A percentile compares a stretch with the other conserved stretches of the same genome.
phyloP scores from a whole-genome alignment of 2,888 invertebrate genomes.

The Apantesis nais region DNA sequence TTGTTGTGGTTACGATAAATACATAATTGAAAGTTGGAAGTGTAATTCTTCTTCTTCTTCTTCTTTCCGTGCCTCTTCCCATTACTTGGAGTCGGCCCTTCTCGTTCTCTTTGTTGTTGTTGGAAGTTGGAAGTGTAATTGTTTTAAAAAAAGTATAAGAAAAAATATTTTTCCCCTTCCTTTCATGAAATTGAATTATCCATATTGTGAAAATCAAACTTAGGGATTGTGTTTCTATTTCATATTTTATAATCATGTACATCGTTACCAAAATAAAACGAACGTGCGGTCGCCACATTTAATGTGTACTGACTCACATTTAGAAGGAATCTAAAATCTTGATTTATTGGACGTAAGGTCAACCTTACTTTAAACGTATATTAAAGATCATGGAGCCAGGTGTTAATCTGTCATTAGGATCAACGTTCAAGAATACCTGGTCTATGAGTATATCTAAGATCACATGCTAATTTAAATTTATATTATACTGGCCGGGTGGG shows the following conservation, averaged over 20 bases:
- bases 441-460: conserved; percentile 27
- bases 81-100: too few relatives aligned
- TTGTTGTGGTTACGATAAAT: not conserved
- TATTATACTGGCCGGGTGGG: conserved; percentile 32
- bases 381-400: conserved; percentile 39
- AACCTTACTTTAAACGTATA: conserved; percentile 21
- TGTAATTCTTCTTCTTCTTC: too few relatives aligned
- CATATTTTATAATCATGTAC: not conserved
- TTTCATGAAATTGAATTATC: not conserved
- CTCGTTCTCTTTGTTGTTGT: too few relatives aligned
- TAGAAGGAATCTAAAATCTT: conserved; percentile 17
- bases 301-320: conserved; percentile 17
- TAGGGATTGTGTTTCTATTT: not conserved
- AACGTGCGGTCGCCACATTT: conserved; percentile 1
- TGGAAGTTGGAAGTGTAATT: too few relatives aligned
- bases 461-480: conserved; percentile 42
- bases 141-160: too few relatives aligned
- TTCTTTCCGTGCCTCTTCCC: too few relatives aligned
- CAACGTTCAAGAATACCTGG: conserved; percentile 31
- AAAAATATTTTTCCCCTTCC: too few relatives aligned
- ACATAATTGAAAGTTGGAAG: not conserved
- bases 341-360: conserved; percentile 35
- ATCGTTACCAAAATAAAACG: not conserved
- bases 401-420: conserved; percentile 42
- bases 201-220: not conserved